These are phyloP conservation scores for Diploptera punctata DNA, from an alignment of 2,888 invertebrate species.

Conservation along the genomic window DNA sequence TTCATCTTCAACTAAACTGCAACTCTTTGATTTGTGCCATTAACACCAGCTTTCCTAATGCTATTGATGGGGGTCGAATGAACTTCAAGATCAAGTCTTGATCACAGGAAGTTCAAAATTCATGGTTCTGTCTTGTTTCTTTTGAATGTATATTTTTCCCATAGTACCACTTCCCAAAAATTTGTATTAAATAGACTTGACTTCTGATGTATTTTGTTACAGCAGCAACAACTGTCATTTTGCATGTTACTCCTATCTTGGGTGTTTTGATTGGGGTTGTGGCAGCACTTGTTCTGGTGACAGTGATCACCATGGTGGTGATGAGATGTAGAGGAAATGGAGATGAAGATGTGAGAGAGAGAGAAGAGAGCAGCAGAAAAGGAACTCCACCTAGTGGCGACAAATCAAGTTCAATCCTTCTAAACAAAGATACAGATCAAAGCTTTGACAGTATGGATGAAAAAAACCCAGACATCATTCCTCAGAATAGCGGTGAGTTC, in stretches of 20 bases:
- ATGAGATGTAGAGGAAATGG: constrained; percentile 57
- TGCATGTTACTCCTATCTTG: constrained; percentile 62
- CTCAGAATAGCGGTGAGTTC: constrained; percentile 58
- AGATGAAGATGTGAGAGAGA: constrained; percentile 43
- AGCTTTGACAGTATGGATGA: constrained; percentile 61
- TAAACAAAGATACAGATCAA: constrained; percentile 59
- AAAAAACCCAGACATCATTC: constrained; percentile 65
- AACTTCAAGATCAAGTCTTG: too few species aligned
- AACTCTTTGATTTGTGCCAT: too few species aligned
- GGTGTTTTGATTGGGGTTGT: constrained; percentile 62
- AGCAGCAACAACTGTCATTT: constrained; percentile 60
- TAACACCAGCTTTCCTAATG: too few species aligned
- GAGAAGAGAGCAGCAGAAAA: constrained; percentile 50
- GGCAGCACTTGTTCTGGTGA: constrained; percentile 60
- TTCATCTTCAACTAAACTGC: too few species aligned
- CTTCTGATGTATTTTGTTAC: too few species aligned
- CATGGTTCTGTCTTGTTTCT: too few species aligned
- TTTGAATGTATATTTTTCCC: too few species aligned
- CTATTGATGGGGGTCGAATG: too few species aligned
- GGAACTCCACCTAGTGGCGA: constrained; percentile 31
- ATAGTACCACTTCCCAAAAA: too few species aligned
- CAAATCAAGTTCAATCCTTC: constrained; percentile 56
- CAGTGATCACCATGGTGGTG: constrained; percentile 59
- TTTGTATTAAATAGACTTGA: too few species aligned
- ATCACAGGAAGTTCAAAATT: too few species aligned